These are phyloP conservation scores for Tenthredo notha DNA, from an alignment of 2,888 invertebrate species.

Conservation along the genomic window DNA sequence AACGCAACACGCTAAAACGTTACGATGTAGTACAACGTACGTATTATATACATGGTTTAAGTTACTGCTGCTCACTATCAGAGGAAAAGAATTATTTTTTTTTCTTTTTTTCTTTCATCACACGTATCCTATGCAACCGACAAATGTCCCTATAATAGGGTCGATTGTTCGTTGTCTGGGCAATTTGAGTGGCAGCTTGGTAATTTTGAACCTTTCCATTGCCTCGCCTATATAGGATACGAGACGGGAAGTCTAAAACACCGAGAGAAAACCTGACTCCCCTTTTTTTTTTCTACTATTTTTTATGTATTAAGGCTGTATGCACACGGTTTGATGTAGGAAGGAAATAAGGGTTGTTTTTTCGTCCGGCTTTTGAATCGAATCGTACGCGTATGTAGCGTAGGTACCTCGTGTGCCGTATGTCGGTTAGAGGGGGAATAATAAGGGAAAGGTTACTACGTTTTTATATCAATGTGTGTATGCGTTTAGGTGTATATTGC, in stretches of 20 bases:
- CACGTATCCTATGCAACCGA: constrained; percentile 63
- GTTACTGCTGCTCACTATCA: background rate
- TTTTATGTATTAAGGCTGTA: constrained; percentile 23
- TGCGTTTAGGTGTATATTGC: background rate
- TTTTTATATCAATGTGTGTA: constrained; percentile 9
- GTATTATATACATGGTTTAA: background rate
- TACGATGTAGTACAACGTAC: background rate
- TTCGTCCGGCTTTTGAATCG: constrained; percentile 45
- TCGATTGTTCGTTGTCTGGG: constrained; percentile 77
- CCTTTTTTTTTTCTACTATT: constrained; percentile 15
- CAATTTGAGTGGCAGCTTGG: constrained; percentile 77
- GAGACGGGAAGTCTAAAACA: background rate
- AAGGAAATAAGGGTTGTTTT: constrained; percentile 48
- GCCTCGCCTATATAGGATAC: background rate
- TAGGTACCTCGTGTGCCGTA: constrained; percentile 50
- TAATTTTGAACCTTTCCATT: constrained; percentile 68
- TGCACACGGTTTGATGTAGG: background rate
- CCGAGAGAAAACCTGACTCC: constrained; percentile 43
- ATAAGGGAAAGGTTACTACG: background rate
- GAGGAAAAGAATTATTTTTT: background rate
- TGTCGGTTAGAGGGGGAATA: constrained; percentile 32
- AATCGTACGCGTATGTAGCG: background rate
- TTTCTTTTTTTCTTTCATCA: background rate
- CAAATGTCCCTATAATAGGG: constrained; percentile 76
- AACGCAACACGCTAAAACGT: background rate